phyloP scores from a whole-genome alignment of 2,113 vertebrate genomes.

The Bambusicola thoracicus region DNA sequence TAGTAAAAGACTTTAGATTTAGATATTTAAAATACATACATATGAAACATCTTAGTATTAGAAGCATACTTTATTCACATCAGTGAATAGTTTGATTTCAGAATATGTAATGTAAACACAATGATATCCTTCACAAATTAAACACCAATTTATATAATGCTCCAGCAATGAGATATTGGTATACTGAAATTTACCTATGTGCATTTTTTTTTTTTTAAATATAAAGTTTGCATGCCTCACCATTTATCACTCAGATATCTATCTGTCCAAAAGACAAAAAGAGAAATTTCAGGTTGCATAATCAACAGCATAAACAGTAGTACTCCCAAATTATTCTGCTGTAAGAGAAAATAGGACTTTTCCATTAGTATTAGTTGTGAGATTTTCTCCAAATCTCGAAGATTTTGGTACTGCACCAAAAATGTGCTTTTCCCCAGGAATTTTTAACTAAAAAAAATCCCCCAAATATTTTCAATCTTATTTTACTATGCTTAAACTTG shows the following conservation, averaged over 20 bases:
- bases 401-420: no score
- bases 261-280: background rate
- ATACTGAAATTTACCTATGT: background rate
- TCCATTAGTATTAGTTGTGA: no score
- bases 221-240: background rate
- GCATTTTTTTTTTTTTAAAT: no score
- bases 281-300: background rate
- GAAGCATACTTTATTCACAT: background rate
- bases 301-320: background rate
- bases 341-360: background rate
- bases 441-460: background rate
- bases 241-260: background rate
- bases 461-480: background rate
- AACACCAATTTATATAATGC: background rate
- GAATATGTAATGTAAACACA: background rate
- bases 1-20: background rate
- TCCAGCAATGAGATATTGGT: background rate
- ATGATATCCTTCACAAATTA: background rate
- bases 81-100: background rate
- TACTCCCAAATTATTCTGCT: background rate
- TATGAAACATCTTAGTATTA: background rate
- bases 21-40: background rate
- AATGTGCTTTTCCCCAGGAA: background rate
- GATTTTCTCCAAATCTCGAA: no score
- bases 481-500: background rate